Base-by-base conservation (phyloP, 2,113 vertebrate genomes). In the Corapipo altera region DNA sequence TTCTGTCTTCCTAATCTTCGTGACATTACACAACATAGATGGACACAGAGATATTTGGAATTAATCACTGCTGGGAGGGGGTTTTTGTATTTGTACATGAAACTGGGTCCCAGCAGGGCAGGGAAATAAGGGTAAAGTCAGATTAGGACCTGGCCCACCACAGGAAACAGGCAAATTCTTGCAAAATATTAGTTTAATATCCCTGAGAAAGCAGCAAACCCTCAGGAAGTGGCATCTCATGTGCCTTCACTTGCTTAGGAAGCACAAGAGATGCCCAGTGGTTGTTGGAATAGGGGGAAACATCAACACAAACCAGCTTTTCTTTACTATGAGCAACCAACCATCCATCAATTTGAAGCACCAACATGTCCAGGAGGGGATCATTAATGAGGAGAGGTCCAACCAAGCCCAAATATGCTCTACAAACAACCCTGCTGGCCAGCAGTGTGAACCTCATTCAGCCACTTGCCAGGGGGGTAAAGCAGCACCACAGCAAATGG, bases 401-500 rank as follows among this genome's bases (percentile, higher is more conserved):
- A 73, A 77, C 12, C 1, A 1, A 93, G 71, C 18, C 32, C 33
- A 2, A 8, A 8, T 19, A 51, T 76, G 49, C 41, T 30, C 67
- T 78, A 32, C 54, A 65, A 72, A 10, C 2, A 17, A 12, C 48
- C 69, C 37, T 85, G 33, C 35, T 41, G 54, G 15, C 52, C 62
- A n/a, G 13, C 3, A 3, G 72, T 76, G 8, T 0, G 7, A 54
- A 16, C 24, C 54, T 72, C 55, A 11, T 15, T 44, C 24, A 66
- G 46, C 13, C 69, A 1, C 49, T 46, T 0, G 3, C 52, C 58
- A 33, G 57, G 0, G 7, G 28, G 70, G 35, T 43, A 74, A 58
- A 0, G 1, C 26, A 39, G 62, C 66, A 8, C 35, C 54, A 22
- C 48, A 49, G 41, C 3, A 0, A 76, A 39, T 0, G 4, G 30